phyloP scores from a whole-genome alignment of 2,797 vertebrate species.

The Mormyrus hasselquistii region DNA sequence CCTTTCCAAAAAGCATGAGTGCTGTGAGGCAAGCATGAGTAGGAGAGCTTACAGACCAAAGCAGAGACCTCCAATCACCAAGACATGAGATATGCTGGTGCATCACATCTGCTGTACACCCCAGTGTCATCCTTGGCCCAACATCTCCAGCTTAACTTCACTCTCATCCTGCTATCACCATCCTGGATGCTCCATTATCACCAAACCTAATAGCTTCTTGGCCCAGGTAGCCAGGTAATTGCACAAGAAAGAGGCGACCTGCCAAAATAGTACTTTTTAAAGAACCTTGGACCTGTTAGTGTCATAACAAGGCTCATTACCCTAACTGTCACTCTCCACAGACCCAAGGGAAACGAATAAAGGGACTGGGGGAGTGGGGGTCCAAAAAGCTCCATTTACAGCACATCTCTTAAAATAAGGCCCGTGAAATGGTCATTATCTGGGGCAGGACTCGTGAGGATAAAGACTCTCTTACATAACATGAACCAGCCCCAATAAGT shows the following conservation, averaged over 20 bases:
- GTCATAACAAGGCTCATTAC: conserved; percentile 9
- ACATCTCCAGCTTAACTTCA: neutral
- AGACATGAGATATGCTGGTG: neutral
- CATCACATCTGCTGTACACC: neutral
- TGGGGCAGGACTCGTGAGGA: neutral
- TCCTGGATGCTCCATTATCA: neutral
- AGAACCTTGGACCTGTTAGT: neutral
- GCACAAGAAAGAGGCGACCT: neutral
- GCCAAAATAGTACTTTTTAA: neutral
- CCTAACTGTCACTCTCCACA: neutral
- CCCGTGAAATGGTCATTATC: neutral
- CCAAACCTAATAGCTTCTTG: neutral
- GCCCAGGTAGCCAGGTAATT: neutral
- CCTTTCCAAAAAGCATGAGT: neutral
- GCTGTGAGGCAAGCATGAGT: neutral
- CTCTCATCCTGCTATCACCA: neutral
- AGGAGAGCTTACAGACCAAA: neutral
- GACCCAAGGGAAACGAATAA: neutral
- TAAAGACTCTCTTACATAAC: neutral
- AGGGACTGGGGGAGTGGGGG: neutral
- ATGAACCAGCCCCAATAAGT: neutral
- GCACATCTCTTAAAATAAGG: neutral
- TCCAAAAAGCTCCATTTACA: neutral
- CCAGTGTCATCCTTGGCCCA: neutral
- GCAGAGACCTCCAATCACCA: neutral